Evolutionary conservation across 2,888 invertebrate genomes (phyloP).

Genomic region (Acronicta psi): DNA sequence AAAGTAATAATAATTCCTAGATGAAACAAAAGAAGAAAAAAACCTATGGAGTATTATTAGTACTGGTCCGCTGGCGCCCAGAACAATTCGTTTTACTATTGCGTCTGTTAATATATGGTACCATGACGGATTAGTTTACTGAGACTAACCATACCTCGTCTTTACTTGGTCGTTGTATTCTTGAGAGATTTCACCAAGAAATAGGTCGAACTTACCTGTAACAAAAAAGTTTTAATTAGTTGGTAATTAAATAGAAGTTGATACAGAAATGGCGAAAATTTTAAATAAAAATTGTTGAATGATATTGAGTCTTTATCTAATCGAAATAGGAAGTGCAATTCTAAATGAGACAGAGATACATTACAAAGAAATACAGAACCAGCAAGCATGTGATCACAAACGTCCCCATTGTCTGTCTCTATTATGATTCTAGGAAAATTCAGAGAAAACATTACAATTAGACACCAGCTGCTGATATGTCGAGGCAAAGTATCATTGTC

Average conservation of each 20-base stretch:
- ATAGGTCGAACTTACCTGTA: neutral
- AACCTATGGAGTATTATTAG: no score
- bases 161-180: neutral
- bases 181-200: neutral
- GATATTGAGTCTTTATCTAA: no score
- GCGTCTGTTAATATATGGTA: no score
- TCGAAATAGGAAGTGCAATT: no score
- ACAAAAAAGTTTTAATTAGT: neutral
- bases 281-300: no score
- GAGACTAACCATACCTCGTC: no score
- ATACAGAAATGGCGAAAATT: neutral
- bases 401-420: slow-evolving; percentile 13
- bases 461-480: neutral
- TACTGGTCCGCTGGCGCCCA: no score
- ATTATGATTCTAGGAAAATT: neutral
- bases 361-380: neutral
- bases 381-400: slow-evolving; percentile 4
- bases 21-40: no score
- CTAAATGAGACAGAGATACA: neutral
- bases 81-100: no score
- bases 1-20: no score
- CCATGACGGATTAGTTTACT: no score
- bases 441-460: slow-evolving; percentile 22
- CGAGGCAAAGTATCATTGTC: slow-evolving; percentile 30
- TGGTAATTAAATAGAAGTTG: neutral